These are phyloP conservation scores for Petrolisthes manimaculis DNA, from an alignment of 2,888 invertebrate species.

Conservation along the genomic window DNA sequence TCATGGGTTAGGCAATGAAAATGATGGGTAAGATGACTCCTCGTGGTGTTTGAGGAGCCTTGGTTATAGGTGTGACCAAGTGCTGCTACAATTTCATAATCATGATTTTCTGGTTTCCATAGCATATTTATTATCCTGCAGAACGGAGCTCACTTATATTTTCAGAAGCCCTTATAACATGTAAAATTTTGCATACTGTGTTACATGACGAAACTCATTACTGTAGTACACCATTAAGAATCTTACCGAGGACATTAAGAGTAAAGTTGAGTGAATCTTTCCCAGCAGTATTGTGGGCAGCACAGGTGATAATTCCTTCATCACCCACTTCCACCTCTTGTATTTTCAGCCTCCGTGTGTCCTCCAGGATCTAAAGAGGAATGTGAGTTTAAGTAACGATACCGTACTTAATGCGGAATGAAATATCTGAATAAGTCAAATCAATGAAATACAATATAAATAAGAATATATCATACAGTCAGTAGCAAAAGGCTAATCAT, in stretches of 20 bases:
- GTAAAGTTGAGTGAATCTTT: slow-evolving; percentile 46
- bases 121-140: no score
- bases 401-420: background rate
- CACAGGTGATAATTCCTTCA: slow-evolving; percentile 43
- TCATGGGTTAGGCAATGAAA: no score
- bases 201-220: background rate
- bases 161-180: background rate
- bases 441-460: no score
- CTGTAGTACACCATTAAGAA: background rate
- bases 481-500: no score
- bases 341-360: slow-evolving; percentile 33
- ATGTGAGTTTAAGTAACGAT: background rate
- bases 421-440: no score
- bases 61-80: no score
- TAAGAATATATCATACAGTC: no score
- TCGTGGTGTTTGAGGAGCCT: no score
- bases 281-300: slow-evolving; percentile 49
- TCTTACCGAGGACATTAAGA: slow-evolving; percentile 50
- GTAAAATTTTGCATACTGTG: background rate
- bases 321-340: slow-evolving; percentile 28
- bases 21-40: no score
- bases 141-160: background rate
- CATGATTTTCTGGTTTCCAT: no score
- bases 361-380: slow-evolving; percentile 32
- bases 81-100: no score